Conservation (phyloP, 2,888 invertebrate species). For the Rapana venosa region DNA sequence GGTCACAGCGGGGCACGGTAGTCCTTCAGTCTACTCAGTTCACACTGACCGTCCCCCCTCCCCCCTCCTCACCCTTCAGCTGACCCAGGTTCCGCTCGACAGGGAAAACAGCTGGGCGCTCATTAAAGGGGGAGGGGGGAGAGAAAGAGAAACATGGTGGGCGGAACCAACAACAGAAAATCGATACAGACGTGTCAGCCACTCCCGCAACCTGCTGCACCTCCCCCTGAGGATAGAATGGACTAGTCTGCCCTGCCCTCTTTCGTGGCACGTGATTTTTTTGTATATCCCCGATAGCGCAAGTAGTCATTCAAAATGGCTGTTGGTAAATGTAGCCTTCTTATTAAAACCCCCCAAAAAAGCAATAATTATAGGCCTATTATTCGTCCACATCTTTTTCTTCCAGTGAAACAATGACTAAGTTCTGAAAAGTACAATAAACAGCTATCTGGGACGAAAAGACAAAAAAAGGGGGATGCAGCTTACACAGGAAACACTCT, state of each 20-base stretch:
- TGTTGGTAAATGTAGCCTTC: no score
- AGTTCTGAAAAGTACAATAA: no score
- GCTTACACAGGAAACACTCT: no score
- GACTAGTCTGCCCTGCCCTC: constrained; percentile 21
- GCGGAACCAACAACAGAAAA: neutral
- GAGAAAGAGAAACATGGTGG: neutral
- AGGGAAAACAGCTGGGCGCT: no score
- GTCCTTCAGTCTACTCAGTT: no score
- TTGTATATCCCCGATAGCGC: neutral
- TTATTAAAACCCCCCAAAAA: no score
- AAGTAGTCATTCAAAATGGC: neutral
- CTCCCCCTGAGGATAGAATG: neutral
- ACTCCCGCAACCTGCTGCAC: neutral
- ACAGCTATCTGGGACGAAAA: no score
- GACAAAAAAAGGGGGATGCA: no score
- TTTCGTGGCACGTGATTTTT: constrained; percentile 20
- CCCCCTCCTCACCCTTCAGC: no score
- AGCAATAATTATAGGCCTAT: no score
- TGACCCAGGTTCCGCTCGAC: no score
- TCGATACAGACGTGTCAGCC: neutral
- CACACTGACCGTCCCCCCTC: no score
- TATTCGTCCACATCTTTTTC: neutral
- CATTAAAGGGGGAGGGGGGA: neutral
- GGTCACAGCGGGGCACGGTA: neutral
- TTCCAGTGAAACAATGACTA: neutral